Base-by-base conservation (phyloP, 2,797 vertebrate species). In the Cyprinella venusta region DNA sequence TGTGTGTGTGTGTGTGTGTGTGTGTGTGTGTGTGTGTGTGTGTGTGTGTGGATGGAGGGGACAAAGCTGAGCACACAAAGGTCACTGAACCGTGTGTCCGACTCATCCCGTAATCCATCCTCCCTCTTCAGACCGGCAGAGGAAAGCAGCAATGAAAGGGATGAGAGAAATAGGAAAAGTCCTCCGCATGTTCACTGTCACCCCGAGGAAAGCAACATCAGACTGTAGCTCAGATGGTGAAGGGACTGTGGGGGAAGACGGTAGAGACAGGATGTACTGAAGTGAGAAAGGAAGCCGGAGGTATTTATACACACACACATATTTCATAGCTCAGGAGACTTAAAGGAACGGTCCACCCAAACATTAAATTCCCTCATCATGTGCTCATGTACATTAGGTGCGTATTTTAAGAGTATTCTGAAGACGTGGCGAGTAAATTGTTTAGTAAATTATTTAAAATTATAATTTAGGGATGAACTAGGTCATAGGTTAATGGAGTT, bases 51-150 rank as follows among this genome's bases (percentile, higher is more conserved):
- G 12, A 52, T 21, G 56, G 78, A 61, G 54, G 81, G 33, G 77
- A 69, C 33, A 63, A 56, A 52, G 65, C n/a, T 36, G 26, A 48
- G 30, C 26, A 40, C 26, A 40, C 81, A 78, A 80, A 86, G 85
- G 85, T 76, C 77, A 81, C 16, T 26, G 79, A 36, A 64, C 36
- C 50, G 4, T 38, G 36, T 33, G 64, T 72, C 52, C 48, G 40
- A 24, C 48, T 76, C 65, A 24, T 71, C 67, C 82, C 52, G 64
- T 67, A 84, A 86, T 71, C 80, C 71, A 70, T 72, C 72, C 59
- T 50, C 45, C 42, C 36, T 61, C 50, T 61, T 64, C 40, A 82
- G 54, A 74, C n/a, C 30, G 13, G 45, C 12, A 0, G 52, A 83
- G 67, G 50, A 42, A 50, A 70, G 10, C 24, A 10, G 21, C 54